A percentile compares a stretch with the other conserved stretches of the same genome.
Evolutionary conservation across 1,140 invertebrate species (phyloP).

Genomic region (Macrotrachela quadricornifera): DNA sequence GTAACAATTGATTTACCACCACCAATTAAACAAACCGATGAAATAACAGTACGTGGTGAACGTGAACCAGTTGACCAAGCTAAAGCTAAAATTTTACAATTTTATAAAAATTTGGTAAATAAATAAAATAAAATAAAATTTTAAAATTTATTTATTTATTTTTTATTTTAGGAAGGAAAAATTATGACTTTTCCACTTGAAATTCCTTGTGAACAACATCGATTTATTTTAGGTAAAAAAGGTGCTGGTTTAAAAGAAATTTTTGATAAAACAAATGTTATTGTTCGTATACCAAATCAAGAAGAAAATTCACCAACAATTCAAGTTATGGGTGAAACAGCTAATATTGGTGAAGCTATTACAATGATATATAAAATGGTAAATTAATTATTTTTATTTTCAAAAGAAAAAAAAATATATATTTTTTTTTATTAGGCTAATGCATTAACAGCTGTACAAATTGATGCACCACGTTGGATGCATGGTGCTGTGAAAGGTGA

Average conservation of each 20-base stretch:
- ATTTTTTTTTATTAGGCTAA: too few relatives aligned
- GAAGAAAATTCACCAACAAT: conserved; percentile 69
- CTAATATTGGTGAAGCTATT: conserved; percentile 41
- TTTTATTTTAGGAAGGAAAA: too few relatives aligned
- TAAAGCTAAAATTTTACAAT: conserved; percentile 58
- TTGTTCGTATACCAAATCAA: conserved; percentile 73
- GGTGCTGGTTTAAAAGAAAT: conserved; percentile 73
- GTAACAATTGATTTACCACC: conserved; percentile 82
- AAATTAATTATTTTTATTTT: too few relatives aligned
- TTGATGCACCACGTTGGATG: conserved; percentile 45
- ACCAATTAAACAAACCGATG: conserved; percentile 64
- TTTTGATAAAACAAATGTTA: conserved; percentile 66
- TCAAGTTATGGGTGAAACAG: conserved; percentile 58
- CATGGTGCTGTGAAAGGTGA: too few relatives aligned
- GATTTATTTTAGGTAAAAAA: conserved; percentile 73
- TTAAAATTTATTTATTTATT: too few relatives aligned
- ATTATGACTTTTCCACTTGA: conserved; percentile 44
- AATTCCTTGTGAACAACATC: conserved; percentile 81
- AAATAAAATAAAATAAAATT: conserved; percentile 57
- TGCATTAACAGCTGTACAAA: conserved; percentile 41
- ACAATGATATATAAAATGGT: too few relatives aligned
- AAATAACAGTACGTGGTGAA: conserved; percentile 82
- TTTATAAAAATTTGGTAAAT: conserved; percentile 64
- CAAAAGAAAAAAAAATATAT: too few relatives aligned
- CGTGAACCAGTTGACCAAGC: conserved; percentile 73